These are phyloP conservation scores for Solenopsis invicta DNA, from an alignment of 1,140 invertebrate species.

Conservation along the genomic window DNA sequence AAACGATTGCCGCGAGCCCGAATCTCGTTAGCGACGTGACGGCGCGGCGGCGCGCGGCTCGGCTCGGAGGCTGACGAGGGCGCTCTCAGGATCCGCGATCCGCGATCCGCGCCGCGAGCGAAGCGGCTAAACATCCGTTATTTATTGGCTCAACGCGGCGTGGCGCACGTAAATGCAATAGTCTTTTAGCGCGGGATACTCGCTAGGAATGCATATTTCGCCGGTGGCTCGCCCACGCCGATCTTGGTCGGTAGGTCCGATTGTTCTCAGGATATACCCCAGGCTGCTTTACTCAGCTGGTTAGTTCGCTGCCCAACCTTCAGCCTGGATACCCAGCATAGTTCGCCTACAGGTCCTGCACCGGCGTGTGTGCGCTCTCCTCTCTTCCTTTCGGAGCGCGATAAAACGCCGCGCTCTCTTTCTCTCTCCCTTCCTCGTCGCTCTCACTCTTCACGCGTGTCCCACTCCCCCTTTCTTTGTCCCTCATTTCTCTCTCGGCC, in stretches of 20 bases:
- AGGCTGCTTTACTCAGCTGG: slow-evolving; percentile 78
- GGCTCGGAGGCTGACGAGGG: background rate
- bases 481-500: slow-evolving; percentile 44
- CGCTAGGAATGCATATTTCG: slow-evolving; percentile 84
- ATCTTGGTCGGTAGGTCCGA: slow-evolving; percentile 81
- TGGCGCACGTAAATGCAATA: slow-evolving; percentile 69
- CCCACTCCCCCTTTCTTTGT: slow-evolving; percentile 23
- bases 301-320: slow-evolving; percentile 82
- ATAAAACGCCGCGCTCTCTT: slow-evolving; percentile 41
- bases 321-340: slow-evolving; percentile 84
- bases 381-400: slow-evolving; percentile 57
- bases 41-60: background rate
- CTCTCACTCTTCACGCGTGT: slow-evolving; percentile 31
- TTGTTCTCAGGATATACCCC: slow-evolving; percentile 84
- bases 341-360: slow-evolving; percentile 84
- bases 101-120: slow-evolving; percentile 27
- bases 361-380: slow-evolving; percentile 63
- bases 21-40: slow-evolving; percentile 55
- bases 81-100: slow-evolving; percentile 6
- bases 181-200: slow-evolving; percentile 74
- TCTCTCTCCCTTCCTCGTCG: slow-evolving; percentile 17
- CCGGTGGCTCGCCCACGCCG: slow-evolving; percentile 81
- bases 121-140: slow-evolving; percentile 48
- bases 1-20: slow-evolving; percentile 41
- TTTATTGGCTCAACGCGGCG: slow-evolving; percentile 49